A percentile compares a stretch with the other conserved stretches of the same genome.
Evolutionary conservation across 2,888 invertebrate species (phyloP).

Genomic region (Calliopum simillimum): DNA sequence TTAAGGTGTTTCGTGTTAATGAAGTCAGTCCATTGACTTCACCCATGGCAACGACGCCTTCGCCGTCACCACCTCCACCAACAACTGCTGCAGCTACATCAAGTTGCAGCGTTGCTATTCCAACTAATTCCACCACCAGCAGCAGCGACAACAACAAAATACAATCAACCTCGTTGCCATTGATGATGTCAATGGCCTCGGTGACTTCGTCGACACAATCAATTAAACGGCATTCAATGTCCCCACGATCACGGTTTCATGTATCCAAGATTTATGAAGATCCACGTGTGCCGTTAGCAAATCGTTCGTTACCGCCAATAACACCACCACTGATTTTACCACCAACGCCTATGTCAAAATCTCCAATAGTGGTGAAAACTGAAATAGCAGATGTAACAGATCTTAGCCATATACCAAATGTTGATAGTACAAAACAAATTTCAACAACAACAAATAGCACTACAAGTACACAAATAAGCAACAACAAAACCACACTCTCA

Average conservation of each 20-base stretch:
- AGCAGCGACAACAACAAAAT: slow-evolving; percentile 44
- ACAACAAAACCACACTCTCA: slow-evolving; percentile 33
- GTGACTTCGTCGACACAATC: slow-evolving; percentile 64
- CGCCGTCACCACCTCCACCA: slow-evolving; percentile 35
- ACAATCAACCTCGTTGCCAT: slow-evolving; percentile 50
- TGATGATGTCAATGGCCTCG: slow-evolving; percentile 60
- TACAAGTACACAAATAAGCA: slow-evolving; percentile 24
- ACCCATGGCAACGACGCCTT: slow-evolving; percentile 52
- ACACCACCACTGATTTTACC: slow-evolving; percentile 62
- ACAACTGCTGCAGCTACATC: slow-evolving; percentile 1
- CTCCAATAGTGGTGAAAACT: neutral
- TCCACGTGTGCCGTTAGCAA: slow-evolving; percentile 56
- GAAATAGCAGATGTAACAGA: neutral
- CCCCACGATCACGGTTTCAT: slow-evolving; percentile 64
- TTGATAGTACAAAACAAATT: slow-evolving; percentile 27
- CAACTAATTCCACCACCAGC: slow-evolving; percentile 47
- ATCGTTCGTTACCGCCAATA: slow-evolving; percentile 54
- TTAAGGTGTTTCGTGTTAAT: slow-evolving; percentile 66
- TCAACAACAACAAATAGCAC: slow-evolving; percentile 23
- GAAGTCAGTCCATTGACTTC: slow-evolving; percentile 63
- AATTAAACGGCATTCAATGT: slow-evolving; percentile 59
- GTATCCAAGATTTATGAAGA: slow-evolving; percentile 65
- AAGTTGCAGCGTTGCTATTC: slow-evolving; percentile 54
- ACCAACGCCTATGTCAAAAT: slow-evolving; percentile 58
- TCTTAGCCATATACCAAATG: slow-evolving; percentile 30